These are phyloP conservation scores for Buceros bicornis DNA, from an alignment of 2,797 vertebrate species.

Conservation along the genomic window DNA sequence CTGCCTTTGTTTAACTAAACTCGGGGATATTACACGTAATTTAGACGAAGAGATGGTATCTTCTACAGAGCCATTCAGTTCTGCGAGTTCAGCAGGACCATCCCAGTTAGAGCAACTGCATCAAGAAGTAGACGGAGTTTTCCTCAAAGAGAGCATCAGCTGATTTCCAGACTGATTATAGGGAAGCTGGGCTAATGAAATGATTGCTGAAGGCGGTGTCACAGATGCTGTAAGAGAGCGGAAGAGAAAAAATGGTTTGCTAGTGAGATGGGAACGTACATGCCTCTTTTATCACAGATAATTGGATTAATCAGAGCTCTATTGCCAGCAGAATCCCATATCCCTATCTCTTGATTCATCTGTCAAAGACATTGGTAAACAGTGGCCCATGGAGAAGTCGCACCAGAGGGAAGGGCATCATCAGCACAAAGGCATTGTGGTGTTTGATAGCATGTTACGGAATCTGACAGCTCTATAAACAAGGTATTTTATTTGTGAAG, in stretches of 20 bases:
- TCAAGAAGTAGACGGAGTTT: neutral
- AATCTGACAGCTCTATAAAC: neutral
- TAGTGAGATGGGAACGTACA: neutral
- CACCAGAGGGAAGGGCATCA: neutral
- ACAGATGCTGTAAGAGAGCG: neutral
- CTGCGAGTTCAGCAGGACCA: neutral
- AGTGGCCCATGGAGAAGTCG: neutral
- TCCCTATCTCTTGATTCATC: neutral
- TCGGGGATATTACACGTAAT: neutral
- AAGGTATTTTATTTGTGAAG: neutral
- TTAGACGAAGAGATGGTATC: neutral
- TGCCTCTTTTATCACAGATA: neutral
- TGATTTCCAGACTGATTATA: neutral
- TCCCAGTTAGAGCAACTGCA: neutral
- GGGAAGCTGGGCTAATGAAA: neutral
- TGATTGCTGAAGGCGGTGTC: neutral
- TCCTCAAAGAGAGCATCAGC: neutral
- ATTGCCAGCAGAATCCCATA: neutral
- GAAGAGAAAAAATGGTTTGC: neutral
- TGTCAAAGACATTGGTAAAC: neutral
- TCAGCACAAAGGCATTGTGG: neutral
- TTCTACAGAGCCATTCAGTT: neutral
- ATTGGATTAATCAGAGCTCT: neutral
- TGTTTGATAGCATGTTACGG: neutral
- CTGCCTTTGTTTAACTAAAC: neutral